These are phyloP conservation scores for Camponotus vicinus DNA, from an alignment of 1,140 invertebrate genomes.

Conservation along the genomic window DNA sequence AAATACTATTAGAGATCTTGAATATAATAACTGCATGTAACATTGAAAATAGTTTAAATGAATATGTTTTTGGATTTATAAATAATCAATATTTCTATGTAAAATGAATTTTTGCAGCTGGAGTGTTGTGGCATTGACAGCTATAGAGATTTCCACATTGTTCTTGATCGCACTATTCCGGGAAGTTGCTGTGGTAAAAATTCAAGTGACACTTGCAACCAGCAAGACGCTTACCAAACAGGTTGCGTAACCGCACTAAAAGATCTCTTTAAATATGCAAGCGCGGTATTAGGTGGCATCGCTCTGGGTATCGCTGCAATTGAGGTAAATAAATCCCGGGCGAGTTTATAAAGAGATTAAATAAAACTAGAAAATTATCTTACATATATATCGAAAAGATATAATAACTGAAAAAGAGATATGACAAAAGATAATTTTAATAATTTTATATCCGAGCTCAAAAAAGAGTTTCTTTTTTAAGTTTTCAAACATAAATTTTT, in stretches of 20 bases:
- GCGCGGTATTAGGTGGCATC: conserved; percentile 88
- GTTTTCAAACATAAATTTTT: background rate
- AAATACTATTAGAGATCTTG: background rate
- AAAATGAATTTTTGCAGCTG: conserved; percentile 83
- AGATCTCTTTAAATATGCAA: conserved; percentile 84
- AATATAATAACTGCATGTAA: background rate
- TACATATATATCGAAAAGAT: background rate
- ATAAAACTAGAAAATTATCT: background rate
- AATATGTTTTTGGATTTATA: background rate
- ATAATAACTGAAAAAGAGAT: background rate
- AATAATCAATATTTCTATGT: background rate
- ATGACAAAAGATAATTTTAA: background rate
- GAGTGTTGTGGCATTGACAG: conserved; percentile 88
- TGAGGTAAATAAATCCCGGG: conserved; percentile 86
- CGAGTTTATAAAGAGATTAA: background rate
- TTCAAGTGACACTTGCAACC: background rate
- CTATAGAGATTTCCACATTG: conserved; percentile 83
- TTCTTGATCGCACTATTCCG: conserved; percentile 79
- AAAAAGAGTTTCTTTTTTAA: background rate
- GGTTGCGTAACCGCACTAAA: conserved; percentile 85
- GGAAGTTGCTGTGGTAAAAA: conserved; percentile 72
- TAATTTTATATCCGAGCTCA: background rate
- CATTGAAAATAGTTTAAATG: background rate
- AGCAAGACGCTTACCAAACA: conserved; percentile 52
- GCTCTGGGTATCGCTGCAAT: conserved; percentile 90